Percentiles rank a stretch among this genome's conserved stretches.
Conservation (phyloP, 2,113 vertebrate genomes). For the Laterallus jamaicensis region DNA sequence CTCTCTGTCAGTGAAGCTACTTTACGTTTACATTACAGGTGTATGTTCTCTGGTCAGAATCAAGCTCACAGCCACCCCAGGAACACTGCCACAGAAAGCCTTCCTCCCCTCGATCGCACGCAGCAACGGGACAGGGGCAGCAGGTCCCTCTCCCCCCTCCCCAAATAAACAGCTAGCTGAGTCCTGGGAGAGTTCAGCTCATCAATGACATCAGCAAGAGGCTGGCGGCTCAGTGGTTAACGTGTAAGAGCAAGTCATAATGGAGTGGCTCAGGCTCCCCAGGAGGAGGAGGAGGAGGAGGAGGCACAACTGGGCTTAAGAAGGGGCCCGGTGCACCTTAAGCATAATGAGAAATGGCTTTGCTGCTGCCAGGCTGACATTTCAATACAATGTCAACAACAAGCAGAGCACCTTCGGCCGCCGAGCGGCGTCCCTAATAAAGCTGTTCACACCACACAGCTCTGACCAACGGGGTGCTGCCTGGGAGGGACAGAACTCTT, state of each 20-base stretch:
- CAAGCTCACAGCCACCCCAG: neutral
- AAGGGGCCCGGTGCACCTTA: neutral
- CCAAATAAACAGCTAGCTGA: neutral
- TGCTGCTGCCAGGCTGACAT: conserved; percentile 14
- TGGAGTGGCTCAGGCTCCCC: neutral
- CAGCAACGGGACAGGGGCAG: rapidly evolving
- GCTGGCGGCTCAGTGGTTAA: neutral
- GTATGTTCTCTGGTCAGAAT: neutral
- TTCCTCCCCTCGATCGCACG: rapidly evolving
- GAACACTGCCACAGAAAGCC: neutral
- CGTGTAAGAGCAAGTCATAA: neutral
- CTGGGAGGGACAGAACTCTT: neutral
- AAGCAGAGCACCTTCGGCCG: neutral
- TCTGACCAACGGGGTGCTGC: neutral
- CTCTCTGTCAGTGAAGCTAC: rapidly evolving
- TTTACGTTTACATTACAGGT: neutral
- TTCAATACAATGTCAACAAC: neutral
- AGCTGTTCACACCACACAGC: neutral
- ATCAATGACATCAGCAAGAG: rapidly evolving
- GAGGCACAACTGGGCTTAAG: neutral
- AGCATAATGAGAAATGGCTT: conserved; percentile 12
- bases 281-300: neutral
- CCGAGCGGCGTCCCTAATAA: neutral
- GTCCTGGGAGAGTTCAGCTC: neutral
- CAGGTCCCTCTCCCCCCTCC: neutral